These are phyloP conservation scores for Alosa sapidissima DNA, from an alignment of 2,797 vertebrate species.

Conservation along the genomic window DNA sequence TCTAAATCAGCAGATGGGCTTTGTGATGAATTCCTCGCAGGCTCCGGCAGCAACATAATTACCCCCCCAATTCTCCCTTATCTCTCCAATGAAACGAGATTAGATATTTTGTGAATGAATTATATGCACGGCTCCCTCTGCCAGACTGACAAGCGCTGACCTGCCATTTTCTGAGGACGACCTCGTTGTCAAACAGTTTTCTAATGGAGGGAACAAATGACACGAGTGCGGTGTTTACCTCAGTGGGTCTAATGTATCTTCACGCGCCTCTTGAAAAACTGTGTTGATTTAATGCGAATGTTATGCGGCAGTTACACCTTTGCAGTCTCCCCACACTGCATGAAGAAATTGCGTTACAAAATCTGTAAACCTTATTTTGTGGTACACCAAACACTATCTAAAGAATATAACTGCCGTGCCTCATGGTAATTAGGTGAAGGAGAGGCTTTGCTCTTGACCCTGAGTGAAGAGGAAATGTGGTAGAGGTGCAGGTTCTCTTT, in stretches of 20 bases:
- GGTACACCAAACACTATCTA: neutral
- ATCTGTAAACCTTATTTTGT: constrained; percentile 2
- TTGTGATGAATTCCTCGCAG: constrained; percentile 83
- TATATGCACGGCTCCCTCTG: constrained; percentile 64
- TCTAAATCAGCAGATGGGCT: constrained; percentile 83
- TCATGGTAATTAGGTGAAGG: neutral
- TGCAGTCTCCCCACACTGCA: neutral
- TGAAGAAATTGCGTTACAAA: neutral
- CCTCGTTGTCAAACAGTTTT: constrained; percentile 28
- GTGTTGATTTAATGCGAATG: neutral
- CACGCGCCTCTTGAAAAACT: neutral
- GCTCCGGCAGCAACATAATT: constrained; percentile 85
- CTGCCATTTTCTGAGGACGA: constrained; percentile 27
- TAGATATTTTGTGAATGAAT: constrained; percentile 80
- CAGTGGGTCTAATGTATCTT: neutral
- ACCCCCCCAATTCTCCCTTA: constrained; percentile 82
- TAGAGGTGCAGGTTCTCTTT: neutral
- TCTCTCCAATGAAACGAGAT: constrained; percentile 88
- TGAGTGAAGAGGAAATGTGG: neutral
- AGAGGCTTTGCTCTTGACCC: neutral
- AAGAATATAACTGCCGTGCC: neutral
- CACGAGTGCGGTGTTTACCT: neutral
- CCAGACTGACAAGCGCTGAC: constrained; percentile 59
- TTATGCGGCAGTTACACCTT: neutral
- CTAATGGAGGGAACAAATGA: constrained; percentile 4